A percentile compares a stretch with the other conserved stretches of the same genome.
phyloP scores from a whole-genome alignment of 2,888 invertebrate genomes.

The Callyntrura sp. region DNA sequence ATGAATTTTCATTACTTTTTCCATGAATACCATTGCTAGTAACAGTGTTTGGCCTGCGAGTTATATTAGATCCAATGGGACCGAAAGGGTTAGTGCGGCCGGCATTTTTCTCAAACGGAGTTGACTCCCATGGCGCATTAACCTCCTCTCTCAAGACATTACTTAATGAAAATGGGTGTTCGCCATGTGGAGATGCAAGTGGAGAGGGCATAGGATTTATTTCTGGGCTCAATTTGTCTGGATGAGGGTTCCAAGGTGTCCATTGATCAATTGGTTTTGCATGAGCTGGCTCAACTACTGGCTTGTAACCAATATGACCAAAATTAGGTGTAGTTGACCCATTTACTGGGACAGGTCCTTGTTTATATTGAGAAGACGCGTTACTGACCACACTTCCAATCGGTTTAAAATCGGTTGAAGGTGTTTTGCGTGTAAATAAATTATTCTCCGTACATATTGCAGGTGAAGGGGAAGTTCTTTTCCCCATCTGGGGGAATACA shows the following conservation, averaged over 20 bases:
- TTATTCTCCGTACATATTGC: background rate
- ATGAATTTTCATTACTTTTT: conserved; percentile 32
- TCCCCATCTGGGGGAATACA: conserved; percentile 27
- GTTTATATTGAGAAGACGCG: conserved; percentile 31
- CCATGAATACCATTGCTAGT: conserved; percentile 58
- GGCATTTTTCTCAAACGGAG: conserved; percentile 42
- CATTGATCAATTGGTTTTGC: conserved; percentile 39
- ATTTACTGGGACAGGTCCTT: conserved; percentile 42
- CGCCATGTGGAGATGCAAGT: no score
- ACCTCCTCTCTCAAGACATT: conserved; percentile 3
- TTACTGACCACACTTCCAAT: background rate
- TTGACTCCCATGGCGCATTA: conserved; percentile 31
- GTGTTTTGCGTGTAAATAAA: conserved; percentile 13
- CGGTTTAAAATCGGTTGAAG: conserved; percentile 51
- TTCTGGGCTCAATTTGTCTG: conserved; percentile 42
- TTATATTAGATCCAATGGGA: conserved; percentile 73
- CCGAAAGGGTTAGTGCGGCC: conserved; percentile 65
- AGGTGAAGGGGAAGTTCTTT: conserved; percentile 36
- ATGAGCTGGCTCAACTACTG: background rate
- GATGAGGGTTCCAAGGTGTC: conserved; percentile 62
- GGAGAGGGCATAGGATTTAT: background rate
- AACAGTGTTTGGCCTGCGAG: conserved; percentile 53
- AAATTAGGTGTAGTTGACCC: conserved; percentile 36
- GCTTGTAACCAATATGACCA: conserved; percentile 28
- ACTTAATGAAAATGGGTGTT: background rate